Percentiles rank a stretch among this genome's conserved stretches.
These are phyloP conservation scores for Aporophyla lueneburgensis DNA, from an alignment of 2,888 invertebrate species.

Conservation along the genomic window DNA sequence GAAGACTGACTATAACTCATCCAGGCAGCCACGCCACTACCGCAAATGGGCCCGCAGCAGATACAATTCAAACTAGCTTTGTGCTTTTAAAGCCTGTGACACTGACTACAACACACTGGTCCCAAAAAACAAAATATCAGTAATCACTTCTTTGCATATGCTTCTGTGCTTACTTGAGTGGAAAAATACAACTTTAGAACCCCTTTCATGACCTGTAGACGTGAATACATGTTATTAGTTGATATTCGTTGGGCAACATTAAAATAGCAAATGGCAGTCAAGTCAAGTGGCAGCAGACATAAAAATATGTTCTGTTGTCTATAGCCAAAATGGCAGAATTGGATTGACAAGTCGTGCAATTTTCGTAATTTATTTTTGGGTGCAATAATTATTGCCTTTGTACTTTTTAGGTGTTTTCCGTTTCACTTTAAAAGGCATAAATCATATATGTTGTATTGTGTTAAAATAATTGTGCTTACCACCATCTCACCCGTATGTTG, in stretches of 20 bases:
- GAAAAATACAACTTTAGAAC: not conserved
- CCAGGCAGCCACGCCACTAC: no score
- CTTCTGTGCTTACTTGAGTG: not conserved
- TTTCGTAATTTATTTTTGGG: conserved; percentile 89
- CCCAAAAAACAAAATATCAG: not conserved
- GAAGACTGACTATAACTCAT: not conserved
- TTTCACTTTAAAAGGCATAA: conserved; percentile 70
- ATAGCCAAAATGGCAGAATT: conserved; percentile 88
- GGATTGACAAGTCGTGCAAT: conserved; percentile 88
- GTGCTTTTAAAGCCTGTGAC: not conserved
- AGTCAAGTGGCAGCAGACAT: conserved; percentile 26
- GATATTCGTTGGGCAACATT: not conserved
- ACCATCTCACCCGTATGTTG: conserved; percentile 74
- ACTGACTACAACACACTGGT: not conserved
- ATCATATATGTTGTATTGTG: conserved; percentile 59
- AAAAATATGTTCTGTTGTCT: conserved; percentile 71
- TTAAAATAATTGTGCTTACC: conserved; percentile 64
- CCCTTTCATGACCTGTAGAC: not conserved
- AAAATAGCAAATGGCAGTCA: not conserved
- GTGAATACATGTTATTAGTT: not conserved
- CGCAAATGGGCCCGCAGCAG: no score
- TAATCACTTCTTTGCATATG: not conserved
- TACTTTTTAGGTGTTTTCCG: conserved; percentile 72
- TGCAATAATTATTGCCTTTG: conserved; percentile 80
- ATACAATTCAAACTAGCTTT: no score